Evolutionary conservation across 2,113 vertebrate genomes (phyloP).

Genomic region (Formicarius rufipectus): DNA sequence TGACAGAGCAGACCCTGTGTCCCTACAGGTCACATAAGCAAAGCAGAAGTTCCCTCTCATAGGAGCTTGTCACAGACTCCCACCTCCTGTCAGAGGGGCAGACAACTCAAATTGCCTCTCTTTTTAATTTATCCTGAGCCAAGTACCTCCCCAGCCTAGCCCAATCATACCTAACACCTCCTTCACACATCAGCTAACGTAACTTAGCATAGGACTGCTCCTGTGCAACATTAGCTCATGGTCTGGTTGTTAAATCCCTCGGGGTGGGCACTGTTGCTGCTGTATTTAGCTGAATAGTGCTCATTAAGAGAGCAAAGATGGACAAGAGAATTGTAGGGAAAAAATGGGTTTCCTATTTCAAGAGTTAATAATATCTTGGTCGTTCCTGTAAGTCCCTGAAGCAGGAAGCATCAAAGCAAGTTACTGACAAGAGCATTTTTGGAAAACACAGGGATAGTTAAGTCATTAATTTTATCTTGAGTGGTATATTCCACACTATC

Average conservation of each 20-base stretch:
- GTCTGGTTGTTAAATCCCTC: neutral
- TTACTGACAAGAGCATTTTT: neutral
- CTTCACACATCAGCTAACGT: accelerated
- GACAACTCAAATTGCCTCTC: neutral
- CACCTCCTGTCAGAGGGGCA: neutral
- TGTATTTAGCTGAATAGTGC: neutral
- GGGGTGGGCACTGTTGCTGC: neutral
- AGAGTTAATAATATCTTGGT: neutral
- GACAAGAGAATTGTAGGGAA: neutral
- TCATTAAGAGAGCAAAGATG: neutral
- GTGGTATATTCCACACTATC: neutral
- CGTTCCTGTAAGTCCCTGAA: neutral
- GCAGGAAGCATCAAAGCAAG: neutral
- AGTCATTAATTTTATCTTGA: neutral
- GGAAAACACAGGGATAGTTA: neutral
- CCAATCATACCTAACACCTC: neutral
- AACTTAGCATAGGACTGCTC: neutral
- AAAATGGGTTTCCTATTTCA: neutral
- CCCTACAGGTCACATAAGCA: neutral
- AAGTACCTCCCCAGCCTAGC: neutral
- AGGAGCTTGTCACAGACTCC: neutral
- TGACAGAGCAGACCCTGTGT: neutral
- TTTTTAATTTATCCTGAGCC: neutral
- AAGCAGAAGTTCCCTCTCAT: neutral
- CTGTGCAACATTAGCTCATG: neutral